phyloP scores from a whole-genome alignment of 2,888 invertebrate genomes.

The Ischnus inquisitorius region DNA sequence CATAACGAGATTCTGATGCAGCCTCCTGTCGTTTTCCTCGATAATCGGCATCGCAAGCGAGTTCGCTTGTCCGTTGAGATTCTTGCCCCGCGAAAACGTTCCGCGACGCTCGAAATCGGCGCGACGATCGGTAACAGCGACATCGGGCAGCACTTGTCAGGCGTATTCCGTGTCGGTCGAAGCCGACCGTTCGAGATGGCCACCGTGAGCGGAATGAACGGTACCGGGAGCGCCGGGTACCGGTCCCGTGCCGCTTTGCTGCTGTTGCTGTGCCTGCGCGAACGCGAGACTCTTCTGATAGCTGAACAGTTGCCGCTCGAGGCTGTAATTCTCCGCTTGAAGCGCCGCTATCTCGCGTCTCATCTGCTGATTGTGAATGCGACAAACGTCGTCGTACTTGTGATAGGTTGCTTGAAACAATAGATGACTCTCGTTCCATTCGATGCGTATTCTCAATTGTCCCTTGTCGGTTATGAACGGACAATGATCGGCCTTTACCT shows the following conservation, averaged over 20 bases:
- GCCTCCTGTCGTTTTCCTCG: constrained; percentile 76
- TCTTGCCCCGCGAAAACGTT: constrained; percentile 25
- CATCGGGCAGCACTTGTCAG: constrained; percentile 86
- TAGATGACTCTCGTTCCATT: constrained; percentile 93
- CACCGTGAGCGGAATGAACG: constrained; percentile 79
- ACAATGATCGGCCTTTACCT: constrained; percentile 90
- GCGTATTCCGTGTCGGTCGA: constrained; percentile 92
- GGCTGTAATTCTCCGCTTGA: constrained; percentile 93
- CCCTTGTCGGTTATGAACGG: constrained; percentile 91
- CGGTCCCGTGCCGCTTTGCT: constrained; percentile 62
- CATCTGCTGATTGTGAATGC: constrained; percentile 94
- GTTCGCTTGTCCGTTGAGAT: background rate
- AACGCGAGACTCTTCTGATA: constrained; percentile 93
- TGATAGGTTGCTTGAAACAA: constrained; percentile 94
- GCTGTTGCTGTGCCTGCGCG: constrained; percentile 88
- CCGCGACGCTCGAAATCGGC: constrained; percentile 44
- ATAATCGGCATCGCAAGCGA: constrained; percentile 67
- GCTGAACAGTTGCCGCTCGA: constrained; percentile 93
- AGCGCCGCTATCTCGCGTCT: constrained; percentile 92
- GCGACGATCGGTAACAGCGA: constrained; percentile 50
- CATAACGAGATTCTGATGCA: constrained; percentile 81
- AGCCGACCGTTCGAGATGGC: constrained; percentile 82
- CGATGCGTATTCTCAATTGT: constrained; percentile 91
- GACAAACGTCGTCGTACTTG: constrained; percentile 93
- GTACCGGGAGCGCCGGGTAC: constrained; percentile 76